Evolutionary conservation across 2,797 vertebrate species (phyloP).

Genomic region (Poliocrania exsul): DNA sequence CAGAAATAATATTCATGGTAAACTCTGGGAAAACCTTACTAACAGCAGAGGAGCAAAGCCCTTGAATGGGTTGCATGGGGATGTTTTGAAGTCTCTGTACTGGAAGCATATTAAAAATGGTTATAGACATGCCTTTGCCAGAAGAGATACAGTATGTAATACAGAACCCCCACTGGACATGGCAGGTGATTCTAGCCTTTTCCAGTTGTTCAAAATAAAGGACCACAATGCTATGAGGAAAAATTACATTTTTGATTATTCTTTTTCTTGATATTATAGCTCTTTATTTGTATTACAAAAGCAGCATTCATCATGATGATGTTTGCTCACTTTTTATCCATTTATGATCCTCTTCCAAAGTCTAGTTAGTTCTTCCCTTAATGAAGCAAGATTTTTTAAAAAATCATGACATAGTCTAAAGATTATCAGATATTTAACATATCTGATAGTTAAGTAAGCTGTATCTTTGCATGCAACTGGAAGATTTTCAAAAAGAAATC

Average conservation of each 20-base stretch:
- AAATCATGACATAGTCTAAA: not conserved
- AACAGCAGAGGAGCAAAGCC: not conserved
- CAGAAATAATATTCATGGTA: not conserved
- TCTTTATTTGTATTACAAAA: not conserved
- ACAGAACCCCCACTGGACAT: not conserved
- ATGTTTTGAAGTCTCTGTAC: not conserved
- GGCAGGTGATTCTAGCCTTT: not conserved
- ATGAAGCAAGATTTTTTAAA: not conserved
- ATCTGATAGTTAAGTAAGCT: not conserved
- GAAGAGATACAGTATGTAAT: not conserved
- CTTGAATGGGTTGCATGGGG: not conserved
- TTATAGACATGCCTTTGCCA: not conserved
- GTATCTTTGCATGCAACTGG: not conserved
- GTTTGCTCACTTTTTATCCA: not conserved
- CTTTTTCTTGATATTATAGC: not conserved
- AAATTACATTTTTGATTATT: not conserved
- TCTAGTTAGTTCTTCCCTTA: not conserved
- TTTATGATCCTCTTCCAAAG: not conserved
- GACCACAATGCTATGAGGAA: not conserved
- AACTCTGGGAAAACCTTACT: not conserved
- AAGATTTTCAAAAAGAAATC: not conserved
- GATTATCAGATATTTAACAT: not conserved
- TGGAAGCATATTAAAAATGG: not conserved
- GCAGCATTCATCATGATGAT: not conserved
- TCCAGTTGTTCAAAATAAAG: not conserved